phyloP scores from a whole-genome alignment of 2,113 vertebrate species.

The Larimichthys crocea region DNA sequence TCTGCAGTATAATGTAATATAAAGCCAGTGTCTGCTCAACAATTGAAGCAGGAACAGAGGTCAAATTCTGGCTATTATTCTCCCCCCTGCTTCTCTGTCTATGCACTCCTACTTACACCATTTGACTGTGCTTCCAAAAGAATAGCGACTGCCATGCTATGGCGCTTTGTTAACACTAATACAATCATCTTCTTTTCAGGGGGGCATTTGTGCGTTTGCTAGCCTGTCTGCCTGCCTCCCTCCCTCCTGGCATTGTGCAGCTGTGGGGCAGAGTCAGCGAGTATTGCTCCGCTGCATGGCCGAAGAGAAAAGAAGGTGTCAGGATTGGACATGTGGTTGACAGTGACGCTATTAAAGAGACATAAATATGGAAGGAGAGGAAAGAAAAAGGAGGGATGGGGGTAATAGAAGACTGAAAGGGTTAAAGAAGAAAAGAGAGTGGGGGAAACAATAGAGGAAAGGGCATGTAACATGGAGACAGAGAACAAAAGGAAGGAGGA shows the following conservation, averaged over 20 bases:
- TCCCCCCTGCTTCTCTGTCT: slow-evolving; percentile 64
- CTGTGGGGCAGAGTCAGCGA: slow-evolving; percentile 63
- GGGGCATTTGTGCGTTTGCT: slow-evolving; percentile 65
- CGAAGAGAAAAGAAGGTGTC: slow-evolving; percentile 68
- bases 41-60: slow-evolving; percentile 76
- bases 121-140: slow-evolving; percentile 69
- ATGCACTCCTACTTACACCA: slow-evolving; percentile 70
- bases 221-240: slow-evolving; percentile 35
- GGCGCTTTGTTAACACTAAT: slow-evolving; percentile 87
- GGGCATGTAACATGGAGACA: neutral
- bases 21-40: slow-evolving; percentile 77
- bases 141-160: slow-evolving; percentile 75
- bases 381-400: neutral
- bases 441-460: slow-evolving; percentile 6
- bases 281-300: slow-evolving; percentile 27
- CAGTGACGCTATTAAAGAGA: slow-evolving; percentile 63
- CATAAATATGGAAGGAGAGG: slow-evolving; percentile 25
- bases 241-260: slow-evolving; percentile 60
- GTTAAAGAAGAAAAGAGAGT: neutral
- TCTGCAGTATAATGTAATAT: slow-evolving; percentile 76
- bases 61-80: slow-evolving; percentile 79
- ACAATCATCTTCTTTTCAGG: slow-evolving; percentile 85
- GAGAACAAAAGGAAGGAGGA: slow-evolving; percentile 11
- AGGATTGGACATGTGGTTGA: slow-evolving; percentile 49
- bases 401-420: slow-evolving; percentile 13